These are phyloP conservation scores for Heliconius congener DNA, from an alignment of 1,140 invertebrate species.

Conservation along the genomic window DNA sequence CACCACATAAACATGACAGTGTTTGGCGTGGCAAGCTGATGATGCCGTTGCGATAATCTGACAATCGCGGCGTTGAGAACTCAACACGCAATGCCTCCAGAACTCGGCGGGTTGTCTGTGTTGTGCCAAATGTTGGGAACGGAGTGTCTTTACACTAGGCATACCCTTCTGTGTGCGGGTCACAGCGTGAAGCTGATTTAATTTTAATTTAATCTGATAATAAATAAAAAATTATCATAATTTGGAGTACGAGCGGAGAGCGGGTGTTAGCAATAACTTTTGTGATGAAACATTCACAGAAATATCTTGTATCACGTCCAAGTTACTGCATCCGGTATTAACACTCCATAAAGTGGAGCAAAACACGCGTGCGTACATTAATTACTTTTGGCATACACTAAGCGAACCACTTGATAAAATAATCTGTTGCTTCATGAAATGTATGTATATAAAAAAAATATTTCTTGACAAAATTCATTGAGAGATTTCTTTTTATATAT, in stretches of 20 bases:
- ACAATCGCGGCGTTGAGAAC: too few relatives aligned
- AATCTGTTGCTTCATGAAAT: not conserved
- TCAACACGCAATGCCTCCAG: too few relatives aligned
- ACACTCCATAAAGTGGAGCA: slow-evolving; percentile 35
- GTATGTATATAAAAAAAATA: not conserved
- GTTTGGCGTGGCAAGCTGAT: not conserved
- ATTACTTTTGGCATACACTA: slow-evolving; percentile 22
- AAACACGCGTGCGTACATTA: slow-evolving; percentile 24
- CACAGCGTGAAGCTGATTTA: too few relatives aligned
- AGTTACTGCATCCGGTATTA: slow-evolving; percentile 35
- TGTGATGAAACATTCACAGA: slow-evolving; percentile 37
- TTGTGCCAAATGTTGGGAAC: too few relatives aligned
- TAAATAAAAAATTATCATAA: slow-evolving; percentile 14
- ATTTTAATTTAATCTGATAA: not conserved
- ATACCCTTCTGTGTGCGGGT: too few relatives aligned
- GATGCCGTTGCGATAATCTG: not conserved
- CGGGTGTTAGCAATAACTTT: slow-evolving; percentile 37
- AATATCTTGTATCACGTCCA: slow-evolving; percentile 36
- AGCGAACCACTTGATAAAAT: slow-evolving; percentile 3
- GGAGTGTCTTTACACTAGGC: too few relatives aligned
- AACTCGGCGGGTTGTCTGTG: too few relatives aligned
- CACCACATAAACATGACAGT: not conserved
- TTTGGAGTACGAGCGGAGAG: slow-evolving; percentile 16
- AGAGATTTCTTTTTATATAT: not conserved
- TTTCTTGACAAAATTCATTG: not conserved